Base-by-base conservation (phyloP, 1,140 invertebrate species). In the Lepeophtheirus salmonis region DNA sequence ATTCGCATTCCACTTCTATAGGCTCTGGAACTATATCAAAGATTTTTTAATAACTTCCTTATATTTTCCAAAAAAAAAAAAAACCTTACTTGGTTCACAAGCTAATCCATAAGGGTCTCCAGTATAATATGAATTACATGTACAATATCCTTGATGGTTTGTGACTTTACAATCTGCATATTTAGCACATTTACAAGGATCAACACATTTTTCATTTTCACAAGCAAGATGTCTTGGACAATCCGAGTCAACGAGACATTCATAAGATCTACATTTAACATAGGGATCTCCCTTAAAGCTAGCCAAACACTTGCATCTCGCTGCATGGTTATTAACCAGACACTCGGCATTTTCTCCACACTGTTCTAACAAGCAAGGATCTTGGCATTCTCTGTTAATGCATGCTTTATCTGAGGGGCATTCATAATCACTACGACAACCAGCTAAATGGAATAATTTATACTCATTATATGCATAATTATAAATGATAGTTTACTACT, bases 301-400 rank as follows among this genome's bases (percentile, higher is more conserved):
- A 49, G 73, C 64, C 65, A 81, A 80, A 68, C 89, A 92, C 13
- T 73, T 70, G 68, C 89, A 92, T 18, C 79, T 70, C 1, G 84
- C 77, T 55, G 76, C 69, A 68, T 89, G 85, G 64, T 80, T 76
- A 41, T 77, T 72, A 1, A 80, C 77, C 20, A 72, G 72, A 66
- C 87, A 91, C 60, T 81, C 77, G 0, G 86, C 82, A 70, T 89
- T 87, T 59, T 83, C 73, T 16, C 86, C 86, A 67, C 87, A 90
- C 1, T 2, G 23, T 57, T 57, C 55, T 10, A 57, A 57, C 64
- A 76, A 67, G 64, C 70, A 65, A 12, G 68, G 68, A 56, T 72
- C 65, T 21, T 67, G 64, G 62, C 70, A 72, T 3, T 68, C 65
- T 10, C 64, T 59, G 30, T 64, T 62, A 14, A 67, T 53, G 51